phyloP scores from a whole-genome alignment of 2,888 invertebrate genomes.

The Tinea pellionella region DNA sequence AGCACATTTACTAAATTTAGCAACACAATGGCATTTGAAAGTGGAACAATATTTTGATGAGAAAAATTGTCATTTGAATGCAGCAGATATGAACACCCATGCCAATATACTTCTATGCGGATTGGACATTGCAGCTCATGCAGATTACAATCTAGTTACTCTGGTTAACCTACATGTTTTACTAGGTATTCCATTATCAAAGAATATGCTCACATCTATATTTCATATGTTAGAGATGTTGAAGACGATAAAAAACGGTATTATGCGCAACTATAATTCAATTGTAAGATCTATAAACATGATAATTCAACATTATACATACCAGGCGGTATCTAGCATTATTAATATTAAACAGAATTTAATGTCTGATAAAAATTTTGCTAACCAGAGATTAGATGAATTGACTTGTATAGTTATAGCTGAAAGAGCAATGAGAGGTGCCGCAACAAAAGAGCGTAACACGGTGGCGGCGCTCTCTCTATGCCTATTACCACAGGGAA shows the following conservation, averaged over 20 bases:
- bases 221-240: slow-evolving; percentile 86
- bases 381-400: slow-evolving; percentile 75
- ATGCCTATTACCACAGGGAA: slow-evolving; percentile 73
- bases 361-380: slow-evolving; percentile 72
- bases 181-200: slow-evolving; percentile 81
- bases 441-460: slow-evolving; percentile 72
- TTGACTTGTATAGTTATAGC: slow-evolving; percentile 81
- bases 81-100: slow-evolving; percentile 54
- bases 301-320: slow-evolving; percentile 82
- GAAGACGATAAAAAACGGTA: slow-evolving; percentile 79
- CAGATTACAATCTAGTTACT: slow-evolving; percentile 62
- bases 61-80: slow-evolving; percentile 43
- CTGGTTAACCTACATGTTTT: slow-evolving; percentile 77
- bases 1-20: slow-evolving; percentile 41
- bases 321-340: slow-evolving; percentile 77
- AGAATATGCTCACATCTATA: slow-evolving; percentile 77
- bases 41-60: slow-evolving; percentile 48
- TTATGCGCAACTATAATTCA: slow-evolving; percentile 74
- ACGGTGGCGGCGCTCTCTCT: slow-evolving; percentile 76
- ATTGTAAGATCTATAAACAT: slow-evolving; percentile 80
- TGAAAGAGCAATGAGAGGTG: slow-evolving; percentile 74
- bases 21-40: slow-evolving; percentile 47
- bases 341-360: slow-evolving; percentile 76
- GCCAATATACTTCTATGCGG: slow-evolving; percentile 65
- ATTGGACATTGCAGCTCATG: slow-evolving; percentile 74